Evolutionary conservation across 2,888 invertebrate species (phyloP).

Genomic region (Cotesia congregata): DNA sequence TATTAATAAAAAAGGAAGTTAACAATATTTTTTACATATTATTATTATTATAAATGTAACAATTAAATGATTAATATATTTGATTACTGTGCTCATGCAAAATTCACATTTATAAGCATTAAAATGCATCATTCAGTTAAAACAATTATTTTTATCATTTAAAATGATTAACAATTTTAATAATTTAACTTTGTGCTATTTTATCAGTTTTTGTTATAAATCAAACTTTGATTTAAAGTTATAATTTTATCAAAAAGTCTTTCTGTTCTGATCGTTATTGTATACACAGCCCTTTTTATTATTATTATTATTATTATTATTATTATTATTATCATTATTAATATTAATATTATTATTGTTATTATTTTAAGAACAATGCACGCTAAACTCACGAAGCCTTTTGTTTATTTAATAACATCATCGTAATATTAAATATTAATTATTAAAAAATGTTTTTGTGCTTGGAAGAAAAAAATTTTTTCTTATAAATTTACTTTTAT

Average conservation of each 20-base stretch:
- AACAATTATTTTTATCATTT: neutral
- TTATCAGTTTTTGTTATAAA: constrained; percentile 21
- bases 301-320: constrained; percentile 10
- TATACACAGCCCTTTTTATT: constrained; percentile 48
- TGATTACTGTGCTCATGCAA: neutral
- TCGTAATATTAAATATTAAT: neutral
- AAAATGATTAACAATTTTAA: constrained; percentile 1
- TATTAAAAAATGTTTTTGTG: neutral
- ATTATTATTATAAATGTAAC: constrained; percentile 35
- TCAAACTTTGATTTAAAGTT: constrained; percentile 15
- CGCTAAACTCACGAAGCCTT: neutral
- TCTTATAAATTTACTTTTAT: neutral
- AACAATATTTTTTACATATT: neutral
- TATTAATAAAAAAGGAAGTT: too few relatives aligned
- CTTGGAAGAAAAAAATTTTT: neutral
- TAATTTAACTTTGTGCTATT: constrained; percentile 1
- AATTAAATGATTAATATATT: constrained; percentile 1
- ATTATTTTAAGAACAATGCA: neutral
- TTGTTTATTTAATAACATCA: neutral
- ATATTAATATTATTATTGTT: neutral
- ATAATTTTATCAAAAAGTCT: constrained; percentile 40
- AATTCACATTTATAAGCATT: constrained; percentile 2
- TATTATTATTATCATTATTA: neutral
- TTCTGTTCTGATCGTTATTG: constrained; percentile 41
- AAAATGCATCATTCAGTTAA: neutral